A percentile compares a stretch with the other conserved stretches of the same genome.
Evolutionary conservation across 2,797 vertebrate species (phyloP).

Genomic region (Falco biarmicus): DNA sequence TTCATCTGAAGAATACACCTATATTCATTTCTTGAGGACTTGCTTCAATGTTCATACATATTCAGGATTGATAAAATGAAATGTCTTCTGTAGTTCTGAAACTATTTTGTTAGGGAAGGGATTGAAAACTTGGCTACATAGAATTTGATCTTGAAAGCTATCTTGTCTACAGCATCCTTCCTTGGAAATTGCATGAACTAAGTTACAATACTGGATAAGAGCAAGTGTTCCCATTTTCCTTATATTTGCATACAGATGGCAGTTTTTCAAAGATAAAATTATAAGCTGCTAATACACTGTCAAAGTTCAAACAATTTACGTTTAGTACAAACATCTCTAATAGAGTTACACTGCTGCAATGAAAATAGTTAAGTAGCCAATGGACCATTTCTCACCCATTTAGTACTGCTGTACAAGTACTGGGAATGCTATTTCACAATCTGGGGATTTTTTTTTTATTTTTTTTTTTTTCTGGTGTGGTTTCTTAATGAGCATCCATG

Average conservation of each 20-base stretch:
- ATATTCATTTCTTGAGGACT: neutral
- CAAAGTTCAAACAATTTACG: constrained; percentile 39
- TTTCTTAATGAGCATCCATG: neutral
- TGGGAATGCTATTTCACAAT: neutral
- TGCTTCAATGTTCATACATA: neutral
- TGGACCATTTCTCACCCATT: neutral
- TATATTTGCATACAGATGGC: constrained; percentile 15
- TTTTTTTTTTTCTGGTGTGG: neutral
- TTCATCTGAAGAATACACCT: neutral
- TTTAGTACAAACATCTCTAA: constrained; percentile 17
- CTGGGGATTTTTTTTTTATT: neutral
- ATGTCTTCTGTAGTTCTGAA: neutral
- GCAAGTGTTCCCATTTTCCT: neutral
- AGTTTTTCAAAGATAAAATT: constrained; percentile 42
- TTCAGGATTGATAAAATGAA: neutral
- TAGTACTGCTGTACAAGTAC: neutral
- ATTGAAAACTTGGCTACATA: neutral
- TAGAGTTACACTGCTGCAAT: neutral
- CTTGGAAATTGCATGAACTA: neutral
- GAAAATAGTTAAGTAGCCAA: constrained; percentile 7
- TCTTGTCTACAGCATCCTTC: neutral
- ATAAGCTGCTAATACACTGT: neutral
- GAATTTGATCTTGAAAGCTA: neutral
- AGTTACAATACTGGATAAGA: neutral
- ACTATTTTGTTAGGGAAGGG: neutral